Evolutionary conservation across 2,797 vertebrate species (phyloP).

Genomic region (Danio choprae): DNA sequence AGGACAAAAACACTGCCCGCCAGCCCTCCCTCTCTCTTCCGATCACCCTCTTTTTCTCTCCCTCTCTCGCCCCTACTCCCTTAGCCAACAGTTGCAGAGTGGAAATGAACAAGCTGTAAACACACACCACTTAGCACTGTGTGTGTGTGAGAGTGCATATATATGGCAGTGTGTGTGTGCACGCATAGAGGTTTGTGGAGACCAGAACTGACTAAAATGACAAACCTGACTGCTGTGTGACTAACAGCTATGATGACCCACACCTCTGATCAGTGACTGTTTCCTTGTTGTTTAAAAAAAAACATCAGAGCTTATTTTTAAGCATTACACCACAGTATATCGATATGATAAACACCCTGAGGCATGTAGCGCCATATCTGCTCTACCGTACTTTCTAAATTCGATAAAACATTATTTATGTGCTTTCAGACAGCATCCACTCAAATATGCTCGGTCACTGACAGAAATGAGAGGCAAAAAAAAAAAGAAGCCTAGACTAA

Average conservation of each 20-base stretch:
- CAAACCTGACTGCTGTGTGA: constrained; percentile 40
- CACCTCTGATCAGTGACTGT: constrained; percentile 8
- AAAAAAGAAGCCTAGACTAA: not conserved
- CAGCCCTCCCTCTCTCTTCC: constrained; percentile 80
- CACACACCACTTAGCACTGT: constrained; percentile 84
- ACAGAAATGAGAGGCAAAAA: not conserved
- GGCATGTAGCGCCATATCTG: not conserved
- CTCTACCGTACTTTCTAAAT: constrained; percentile 14
- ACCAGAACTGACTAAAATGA: constrained; percentile 27
- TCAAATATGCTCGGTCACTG: constrained; percentile 2
- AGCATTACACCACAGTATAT: constrained; percentile 1
- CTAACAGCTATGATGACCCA: constrained; percentile 22
- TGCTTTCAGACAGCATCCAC: constrained; percentile 9
- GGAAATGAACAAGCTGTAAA: constrained; percentile 90
- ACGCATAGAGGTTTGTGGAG: constrained; percentile 60
- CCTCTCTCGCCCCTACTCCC: constrained; percentile 59
- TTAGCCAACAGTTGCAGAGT: constrained; percentile 84
- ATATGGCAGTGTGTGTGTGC: constrained; percentile 40
- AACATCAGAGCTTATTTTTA: not conserved
- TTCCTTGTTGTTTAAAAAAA: constrained; percentile 36
- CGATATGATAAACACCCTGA: constrained; percentile 30
- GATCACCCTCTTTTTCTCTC: constrained; percentile 74
- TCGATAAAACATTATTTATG: not conserved
- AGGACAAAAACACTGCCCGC: constrained; percentile 84
- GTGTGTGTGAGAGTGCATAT: constrained; percentile 72